phyloP scores from a whole-genome alignment of 2,113 vertebrate species.

The Eublepharis macularius region DNA sequence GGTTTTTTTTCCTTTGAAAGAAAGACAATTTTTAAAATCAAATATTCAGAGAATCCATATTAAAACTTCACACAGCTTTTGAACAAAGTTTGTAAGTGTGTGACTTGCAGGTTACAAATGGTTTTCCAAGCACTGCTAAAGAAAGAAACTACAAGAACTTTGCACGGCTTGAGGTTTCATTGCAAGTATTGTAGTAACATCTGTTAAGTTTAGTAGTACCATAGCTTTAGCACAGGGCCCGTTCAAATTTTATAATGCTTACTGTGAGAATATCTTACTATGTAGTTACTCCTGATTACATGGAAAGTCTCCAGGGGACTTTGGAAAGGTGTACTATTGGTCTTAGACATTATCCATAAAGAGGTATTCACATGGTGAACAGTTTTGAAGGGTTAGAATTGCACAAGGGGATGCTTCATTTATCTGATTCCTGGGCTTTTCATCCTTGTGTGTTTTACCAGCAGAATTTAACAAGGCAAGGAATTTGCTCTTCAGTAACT shows the following conservation, averaged over 20 bases:
- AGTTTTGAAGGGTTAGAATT: too few species aligned
- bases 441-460: too few species aligned
- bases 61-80: background rate
- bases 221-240: background rate
- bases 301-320: too few species aligned
- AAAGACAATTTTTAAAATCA: background rate
- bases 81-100: background rate
- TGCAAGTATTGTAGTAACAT: background rate
- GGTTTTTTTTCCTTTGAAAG: background rate
- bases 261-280: background rate
- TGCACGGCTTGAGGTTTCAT: background rate
- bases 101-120: background rate
- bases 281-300: background rate
- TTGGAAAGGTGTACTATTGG: too few species aligned
- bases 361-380: too few species aligned
- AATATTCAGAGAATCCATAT: background rate
- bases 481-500: too few species aligned
- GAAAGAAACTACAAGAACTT: background rate
- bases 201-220: background rate
- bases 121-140: background rate
- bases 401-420: too few species aligned
- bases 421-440: too few species aligned
- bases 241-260: background rate
- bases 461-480: too few species aligned
- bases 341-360: too few species aligned